Evolutionary conservation across 2,113 vertebrate genomes (phyloP).

Genomic region (Hippocampus abdominalis): DNA sequence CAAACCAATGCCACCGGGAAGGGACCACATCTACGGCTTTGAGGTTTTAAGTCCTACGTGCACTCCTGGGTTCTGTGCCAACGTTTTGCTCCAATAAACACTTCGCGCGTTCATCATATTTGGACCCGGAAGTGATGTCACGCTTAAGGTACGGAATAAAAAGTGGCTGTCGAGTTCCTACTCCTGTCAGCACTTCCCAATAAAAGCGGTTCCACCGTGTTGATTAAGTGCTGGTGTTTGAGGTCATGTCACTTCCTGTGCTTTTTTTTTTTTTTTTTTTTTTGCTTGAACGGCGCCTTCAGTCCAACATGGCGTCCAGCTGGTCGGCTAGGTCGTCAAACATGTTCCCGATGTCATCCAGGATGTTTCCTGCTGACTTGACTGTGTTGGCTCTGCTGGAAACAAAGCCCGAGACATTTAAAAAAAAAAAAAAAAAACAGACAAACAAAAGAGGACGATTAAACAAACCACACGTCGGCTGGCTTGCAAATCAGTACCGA

Average conservation of each 20-base stretch:
- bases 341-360: conserved; percentile 97
- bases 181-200: not conserved
- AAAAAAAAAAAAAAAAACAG: not conserved
- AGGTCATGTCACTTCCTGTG: conserved; percentile 36
- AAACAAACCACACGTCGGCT: not conserved
- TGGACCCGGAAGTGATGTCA: not conserved
- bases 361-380: conserved; percentile 82
- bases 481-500: not conserved
- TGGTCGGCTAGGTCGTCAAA: conserved; percentile 83
- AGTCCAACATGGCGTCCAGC: conserved; percentile 89
- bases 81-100: not conserved
- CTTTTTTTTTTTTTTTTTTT: not conserved
- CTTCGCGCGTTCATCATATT: not conserved
- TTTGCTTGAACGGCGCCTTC: conserved; percentile 35
- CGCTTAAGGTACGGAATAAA: not conserved
- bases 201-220: not conserved
- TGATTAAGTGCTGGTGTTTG: conserved; percentile 5
- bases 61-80: not conserved
- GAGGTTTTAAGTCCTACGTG: not conserved
- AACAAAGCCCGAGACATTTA: not conserved
- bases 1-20: not conserved
- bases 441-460: not conserved
- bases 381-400: conserved; percentile 31
- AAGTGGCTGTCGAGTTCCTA: not conserved
- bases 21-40: not conserved